Base-by-base conservation (phyloP, 2,113 vertebrate species). In the Tinamus guttatus region DNA sequence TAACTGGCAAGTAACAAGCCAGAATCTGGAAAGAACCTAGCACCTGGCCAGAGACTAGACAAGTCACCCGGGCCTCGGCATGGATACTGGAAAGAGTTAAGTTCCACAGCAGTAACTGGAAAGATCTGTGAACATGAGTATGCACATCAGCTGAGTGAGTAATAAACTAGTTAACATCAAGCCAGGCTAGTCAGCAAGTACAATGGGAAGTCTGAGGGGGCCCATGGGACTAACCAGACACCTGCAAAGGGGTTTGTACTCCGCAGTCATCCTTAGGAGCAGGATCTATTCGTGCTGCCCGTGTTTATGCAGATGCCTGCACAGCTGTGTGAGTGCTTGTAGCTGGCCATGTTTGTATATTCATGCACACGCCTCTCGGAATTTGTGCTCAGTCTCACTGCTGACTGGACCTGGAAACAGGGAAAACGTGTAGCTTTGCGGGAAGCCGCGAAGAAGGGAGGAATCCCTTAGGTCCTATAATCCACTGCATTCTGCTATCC, bases 191-290 rank as follows among this genome's bases (percentile, higher is more conserved):
- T 41, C 69, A 75, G 43, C 9, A 40, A 34, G 64, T 17, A 32
- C 22, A 60, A 4, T 30, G 70, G 59, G 65, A 38, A 8, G 9
- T 25, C 76, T 73, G 32, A 43, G 51, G 45, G 10, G 90, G 60
- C 43, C 14, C 0, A 1, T 30, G 1, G 3, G 64, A 11, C 58
- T 32, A 79, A 24, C 32, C 24, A 38, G 38, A 27, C 6, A 21
- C 25, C 49, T 43, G 38, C 0, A 0, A 70, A 83, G 7, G 24
- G 30, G 65, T 41, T 77, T 56, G 60, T 43, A 10, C 32, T 70
- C 62, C 74, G 49, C 9, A 90, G 64, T 45, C 75, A 2, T 24
- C 40, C n/a, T 24, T 56, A 43, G 56, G 43, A 84, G 58, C 73
- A 77, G 11, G 30, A 78, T 52, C 19, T 67, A 7, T 74, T 83